phyloP scores from a whole-genome alignment of 2,797 vertebrate genomes.

The Typhlichthys eigenmanni region DNA sequence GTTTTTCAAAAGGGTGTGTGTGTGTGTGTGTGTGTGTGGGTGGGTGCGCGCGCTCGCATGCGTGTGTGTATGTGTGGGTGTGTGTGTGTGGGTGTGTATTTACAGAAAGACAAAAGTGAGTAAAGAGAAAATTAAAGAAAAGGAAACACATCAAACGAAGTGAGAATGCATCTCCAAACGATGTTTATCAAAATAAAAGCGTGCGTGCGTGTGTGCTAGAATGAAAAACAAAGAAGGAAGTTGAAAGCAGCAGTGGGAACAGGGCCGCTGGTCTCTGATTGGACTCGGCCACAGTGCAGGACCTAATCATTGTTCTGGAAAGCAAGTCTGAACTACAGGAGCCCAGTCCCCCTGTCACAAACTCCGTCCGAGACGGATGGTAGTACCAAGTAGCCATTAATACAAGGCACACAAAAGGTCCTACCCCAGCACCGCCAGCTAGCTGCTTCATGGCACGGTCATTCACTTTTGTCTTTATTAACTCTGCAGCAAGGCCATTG shows the following conservation, averaged over 20 bases:
- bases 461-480: constrained; percentile 40
- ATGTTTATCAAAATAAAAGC: not conserved
- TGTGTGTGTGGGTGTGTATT: no score
- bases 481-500: not conserved
- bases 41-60: not conserved
- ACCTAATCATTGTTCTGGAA: no score
- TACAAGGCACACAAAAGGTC: constrained; percentile 22
- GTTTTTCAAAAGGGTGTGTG: not conserved
- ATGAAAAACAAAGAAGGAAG: constrained; percentile 11
- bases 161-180: not conserved
- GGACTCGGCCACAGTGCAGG: no score
- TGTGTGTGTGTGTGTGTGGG: not conserved
- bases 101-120: not conserved
- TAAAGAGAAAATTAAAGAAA: constrained; percentile 2
- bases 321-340: no score
- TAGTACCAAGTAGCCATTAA: constrained; percentile 32
- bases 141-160: not conserved
- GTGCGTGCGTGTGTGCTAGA: constrained; percentile 2
- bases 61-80: not conserved
- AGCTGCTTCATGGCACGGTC: constrained; percentile 23
- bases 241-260: constrained; percentile 2
- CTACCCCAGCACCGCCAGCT: constrained; percentile 36
- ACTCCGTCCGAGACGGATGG: constrained; percentile 14
- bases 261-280: not conserved
- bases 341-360: no score